Conservation (phyloP, 2,113 vertebrate genomes). For the Casuarius casuarius region DNA sequence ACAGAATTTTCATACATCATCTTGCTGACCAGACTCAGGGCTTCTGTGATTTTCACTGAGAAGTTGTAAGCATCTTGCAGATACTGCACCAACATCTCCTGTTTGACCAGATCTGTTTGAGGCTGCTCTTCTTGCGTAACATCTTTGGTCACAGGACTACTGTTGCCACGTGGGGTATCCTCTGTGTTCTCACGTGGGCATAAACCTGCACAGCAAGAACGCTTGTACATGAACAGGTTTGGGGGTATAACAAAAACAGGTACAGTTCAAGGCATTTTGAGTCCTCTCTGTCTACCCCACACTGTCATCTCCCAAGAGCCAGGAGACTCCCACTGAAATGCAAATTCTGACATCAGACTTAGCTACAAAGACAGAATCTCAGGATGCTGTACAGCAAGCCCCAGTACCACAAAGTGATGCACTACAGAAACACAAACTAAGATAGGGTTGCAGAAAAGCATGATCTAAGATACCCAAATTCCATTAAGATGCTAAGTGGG, state of each 20-base stretch:
- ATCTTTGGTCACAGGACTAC: constrained; percentile 31
- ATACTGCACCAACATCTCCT: constrained; percentile 95
- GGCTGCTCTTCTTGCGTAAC: background rate
- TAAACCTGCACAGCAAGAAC: background rate
- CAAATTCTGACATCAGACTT: background rate
- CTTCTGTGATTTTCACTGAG: constrained; percentile 88
- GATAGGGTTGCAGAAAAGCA: background rate
- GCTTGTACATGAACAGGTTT: background rate
- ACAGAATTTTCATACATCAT: constrained; percentile 92
- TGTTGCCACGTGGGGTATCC: background rate
- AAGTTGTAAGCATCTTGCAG: constrained; percentile 91
- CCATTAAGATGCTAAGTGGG: background rate
- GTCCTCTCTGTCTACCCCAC: background rate
- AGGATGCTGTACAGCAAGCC: background rate
- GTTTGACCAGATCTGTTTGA: constrained; percentile 81
- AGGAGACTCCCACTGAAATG: background rate
- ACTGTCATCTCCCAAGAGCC: background rate
- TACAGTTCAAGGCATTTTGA: background rate
- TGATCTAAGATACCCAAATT: background rate
- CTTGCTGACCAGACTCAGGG: constrained; percentile 86
- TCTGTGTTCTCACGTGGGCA: background rate
- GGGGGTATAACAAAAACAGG: background rate
- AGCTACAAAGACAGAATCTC: background rate
- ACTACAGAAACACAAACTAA: background rate
- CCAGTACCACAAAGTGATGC: background rate